These are phyloP conservation scores for Leucopsar rothschildi DNA, from an alignment of 2,113 vertebrate genomes.

Conservation along the genomic window DNA sequence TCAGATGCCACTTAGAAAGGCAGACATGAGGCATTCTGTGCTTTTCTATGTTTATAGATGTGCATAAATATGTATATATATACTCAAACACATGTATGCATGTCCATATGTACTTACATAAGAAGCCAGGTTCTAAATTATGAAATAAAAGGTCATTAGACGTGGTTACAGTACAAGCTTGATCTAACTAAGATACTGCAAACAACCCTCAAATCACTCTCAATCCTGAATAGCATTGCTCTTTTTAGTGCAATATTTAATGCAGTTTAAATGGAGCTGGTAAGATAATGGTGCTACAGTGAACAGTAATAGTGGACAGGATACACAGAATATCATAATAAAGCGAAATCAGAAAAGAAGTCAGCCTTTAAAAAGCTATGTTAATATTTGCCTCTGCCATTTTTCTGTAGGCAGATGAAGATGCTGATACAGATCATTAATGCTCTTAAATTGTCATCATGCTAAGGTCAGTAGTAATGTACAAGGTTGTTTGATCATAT, in stretches of 20 bases:
- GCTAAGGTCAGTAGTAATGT: not conserved
- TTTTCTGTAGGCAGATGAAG: not conserved
- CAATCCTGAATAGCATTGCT: not conserved
- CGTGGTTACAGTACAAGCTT: not conserved
- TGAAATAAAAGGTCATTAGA: not conserved
- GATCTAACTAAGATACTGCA: not conserved
- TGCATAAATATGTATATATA: not conserved
- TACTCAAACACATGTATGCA: not conserved
- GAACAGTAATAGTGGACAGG: not conserved
- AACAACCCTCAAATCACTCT: not conserved
- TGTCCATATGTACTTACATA: not conserved
- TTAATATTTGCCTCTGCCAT: not conserved
- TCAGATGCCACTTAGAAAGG: not conserved
- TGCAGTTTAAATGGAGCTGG: not conserved
- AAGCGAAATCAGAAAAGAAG: not conserved
- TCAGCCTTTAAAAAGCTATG: not conserved
- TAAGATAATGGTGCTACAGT: not conserved
- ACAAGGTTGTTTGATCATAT: not conserved
- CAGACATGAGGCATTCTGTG: not conserved
- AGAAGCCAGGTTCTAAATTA: not conserved
- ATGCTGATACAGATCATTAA: slow-evolving; percentile 26
- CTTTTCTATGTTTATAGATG: not conserved
- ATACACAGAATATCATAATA: not conserved
- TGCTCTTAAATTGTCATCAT: slow-evolving; percentile 20
- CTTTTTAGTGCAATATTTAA: not conserved